Conservation (phyloP, 2,113 vertebrate species). For the Cyprinodon tularosa region DNA sequence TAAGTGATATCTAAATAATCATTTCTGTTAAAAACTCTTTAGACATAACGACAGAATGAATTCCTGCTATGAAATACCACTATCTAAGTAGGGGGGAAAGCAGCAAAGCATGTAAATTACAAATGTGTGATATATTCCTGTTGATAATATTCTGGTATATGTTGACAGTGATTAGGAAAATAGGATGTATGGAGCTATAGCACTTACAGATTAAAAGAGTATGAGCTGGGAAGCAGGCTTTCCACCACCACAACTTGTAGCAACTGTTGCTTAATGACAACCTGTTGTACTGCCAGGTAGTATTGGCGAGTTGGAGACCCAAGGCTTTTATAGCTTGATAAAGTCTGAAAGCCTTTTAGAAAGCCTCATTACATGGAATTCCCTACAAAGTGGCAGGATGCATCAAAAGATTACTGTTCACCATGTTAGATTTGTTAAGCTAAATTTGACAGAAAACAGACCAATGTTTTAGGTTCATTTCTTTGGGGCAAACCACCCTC, state of each 20-base stretch:
- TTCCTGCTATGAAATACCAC: slow-evolving; percentile 38
- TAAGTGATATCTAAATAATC: slow-evolving; percentile 2
- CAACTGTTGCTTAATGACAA: slow-evolving; percentile 58
- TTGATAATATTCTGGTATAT: slow-evolving; percentile 35
- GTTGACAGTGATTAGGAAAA: slow-evolving; percentile 50
- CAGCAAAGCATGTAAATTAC: slow-evolving; percentile 30
- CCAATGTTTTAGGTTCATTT: slow-evolving; percentile 70
- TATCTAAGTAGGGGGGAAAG: not conserved
- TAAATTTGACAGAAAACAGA: slow-evolving; percentile 71
- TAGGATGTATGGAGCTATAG: slow-evolving; percentile 20
- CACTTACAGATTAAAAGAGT: slow-evolving; percentile 30
- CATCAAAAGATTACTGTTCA: slow-evolving; percentile 30
- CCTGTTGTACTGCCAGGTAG: slow-evolving; percentile 52
- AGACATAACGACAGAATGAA: slow-evolving; percentile 30
- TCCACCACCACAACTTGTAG: slow-evolving; percentile 30
- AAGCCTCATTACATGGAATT: slow-evolving; percentile 73
- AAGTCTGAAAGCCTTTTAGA: slow-evolving; percentile 83
- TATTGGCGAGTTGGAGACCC: slow-evolving; percentile 55
- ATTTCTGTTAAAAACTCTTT: slow-evolving; percentile 23
- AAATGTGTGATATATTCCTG: not conserved
- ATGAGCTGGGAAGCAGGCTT: slow-evolving; percentile 40
- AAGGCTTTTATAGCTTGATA: slow-evolving; percentile 83
- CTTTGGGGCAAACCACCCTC: slow-evolving; percentile 47
- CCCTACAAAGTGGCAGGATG: slow-evolving; percentile 65
- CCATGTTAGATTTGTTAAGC: slow-evolving; percentile 64